Percentiles rank a stretch among this genome's conserved stretches.
phyloP scores from a whole-genome alignment of 2,113 vertebrate species.

The Paedocypris sp. region DNA sequence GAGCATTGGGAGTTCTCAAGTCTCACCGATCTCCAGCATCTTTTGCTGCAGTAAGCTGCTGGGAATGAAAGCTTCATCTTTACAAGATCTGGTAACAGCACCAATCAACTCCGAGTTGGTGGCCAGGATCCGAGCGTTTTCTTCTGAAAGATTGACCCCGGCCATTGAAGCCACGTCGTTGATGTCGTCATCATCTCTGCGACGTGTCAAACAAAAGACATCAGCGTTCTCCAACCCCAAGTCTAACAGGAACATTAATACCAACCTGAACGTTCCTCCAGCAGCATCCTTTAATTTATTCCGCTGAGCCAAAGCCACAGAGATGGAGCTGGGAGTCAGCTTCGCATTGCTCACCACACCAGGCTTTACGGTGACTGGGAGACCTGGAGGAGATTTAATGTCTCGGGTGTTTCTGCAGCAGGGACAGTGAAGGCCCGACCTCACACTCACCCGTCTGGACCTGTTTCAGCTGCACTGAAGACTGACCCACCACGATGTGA shows the following conservation, averaged over 20 bases:
- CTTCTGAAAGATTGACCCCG: slow-evolving; percentile 89
- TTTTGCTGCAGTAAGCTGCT: slow-evolving; percentile 73
- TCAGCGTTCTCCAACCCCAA: neutral
- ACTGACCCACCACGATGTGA: slow-evolving; percentile 78
- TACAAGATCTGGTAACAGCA: slow-evolving; percentile 84
- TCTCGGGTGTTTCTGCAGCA: neutral
- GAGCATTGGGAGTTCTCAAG: neutral
- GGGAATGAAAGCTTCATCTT: slow-evolving; percentile 87
- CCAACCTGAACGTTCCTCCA: slow-evolving; percentile 87
- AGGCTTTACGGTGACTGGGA: slow-evolving; percentile 72
- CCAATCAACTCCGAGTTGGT: slow-evolving; percentile 90
- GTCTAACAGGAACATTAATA: neutral
- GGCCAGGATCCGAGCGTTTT: slow-evolving; percentile 88
- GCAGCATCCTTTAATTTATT: slow-evolving; percentile 83
- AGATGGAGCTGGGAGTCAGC: slow-evolving; percentile 60
- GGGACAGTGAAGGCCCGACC: neutral
- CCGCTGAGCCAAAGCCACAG: slow-evolving; percentile 70
- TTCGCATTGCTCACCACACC: slow-evolving; percentile 67
- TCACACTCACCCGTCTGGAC: slow-evolving; percentile 74
- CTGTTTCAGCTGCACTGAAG: slow-evolving; percentile 73
- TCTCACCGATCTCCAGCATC: slow-evolving; percentile 84
- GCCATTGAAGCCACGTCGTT: slow-evolving; percentile 97
- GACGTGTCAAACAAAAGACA: neutral
- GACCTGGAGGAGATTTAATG: neutral
- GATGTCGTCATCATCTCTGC: slow-evolving; percentile 93